Conservation (phyloP, 1,140 invertebrate species). For the Sarcophaga peregrina region DNA sequence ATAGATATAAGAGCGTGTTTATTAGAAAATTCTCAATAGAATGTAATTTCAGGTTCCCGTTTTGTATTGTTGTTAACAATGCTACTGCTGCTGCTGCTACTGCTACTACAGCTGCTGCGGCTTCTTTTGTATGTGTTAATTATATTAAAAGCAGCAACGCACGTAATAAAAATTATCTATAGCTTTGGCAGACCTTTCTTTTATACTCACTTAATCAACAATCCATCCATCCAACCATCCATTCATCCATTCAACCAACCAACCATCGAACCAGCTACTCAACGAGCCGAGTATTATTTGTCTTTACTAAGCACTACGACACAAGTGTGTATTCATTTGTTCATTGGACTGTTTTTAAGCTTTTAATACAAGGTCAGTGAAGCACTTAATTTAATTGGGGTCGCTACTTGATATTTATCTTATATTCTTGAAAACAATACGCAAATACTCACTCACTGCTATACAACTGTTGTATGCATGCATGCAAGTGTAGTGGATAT, state of each 20-base stretch:
- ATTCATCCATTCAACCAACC: background rate
- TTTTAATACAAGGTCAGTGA: slow-evolving; percentile 22
- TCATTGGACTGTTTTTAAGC: slow-evolving; percentile 33
- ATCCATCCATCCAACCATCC: background rate
- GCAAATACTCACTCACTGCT: too few relatives aligned
- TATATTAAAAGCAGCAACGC: slow-evolving; percentile 1
- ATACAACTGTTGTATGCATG: too few relatives aligned
- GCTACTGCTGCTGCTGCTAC: background rate
- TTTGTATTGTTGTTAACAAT: background rate
- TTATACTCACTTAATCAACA: too few relatives aligned
- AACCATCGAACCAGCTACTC: background rate
- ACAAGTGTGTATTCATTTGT: slow-evolving; percentile 7
- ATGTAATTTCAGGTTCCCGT: background rate
- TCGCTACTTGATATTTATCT: slow-evolving; percentile 24
- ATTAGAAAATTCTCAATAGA: background rate
- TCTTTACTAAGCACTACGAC: background rate
- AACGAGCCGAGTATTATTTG: background rate
- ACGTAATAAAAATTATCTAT: background rate
- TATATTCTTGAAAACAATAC: background rate
- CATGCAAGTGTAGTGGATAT: too few relatives aligned
- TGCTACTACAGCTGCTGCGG: background rate
- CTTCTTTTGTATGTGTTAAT: background rate
- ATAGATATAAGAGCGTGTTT: background rate
- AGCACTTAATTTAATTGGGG: slow-evolving; percentile 25
- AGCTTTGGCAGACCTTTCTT: too few relatives aligned